Percentiles rank a stretch among this genome's conserved stretches.
phyloP scores from a whole-genome alignment of 2,888 invertebrate species.

The Hydriomena furcata region DNA sequence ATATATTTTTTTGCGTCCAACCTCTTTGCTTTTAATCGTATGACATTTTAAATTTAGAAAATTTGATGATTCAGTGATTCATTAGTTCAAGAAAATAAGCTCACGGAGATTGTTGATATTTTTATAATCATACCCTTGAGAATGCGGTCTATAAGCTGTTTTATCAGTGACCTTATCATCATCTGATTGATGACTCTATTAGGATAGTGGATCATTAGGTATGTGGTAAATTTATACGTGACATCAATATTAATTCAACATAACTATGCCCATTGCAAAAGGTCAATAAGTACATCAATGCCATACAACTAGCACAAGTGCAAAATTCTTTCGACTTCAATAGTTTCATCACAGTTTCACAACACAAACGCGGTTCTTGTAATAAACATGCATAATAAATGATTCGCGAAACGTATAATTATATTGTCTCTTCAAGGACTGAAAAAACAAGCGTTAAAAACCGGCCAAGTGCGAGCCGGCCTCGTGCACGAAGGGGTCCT shows the following conservation, averaged over 20 bases:
- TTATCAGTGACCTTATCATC: slow-evolving; percentile 12
- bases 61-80: no score
- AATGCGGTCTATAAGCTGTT: neutral
- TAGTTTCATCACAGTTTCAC: slow-evolving; percentile 14
- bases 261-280: slow-evolving; percentile 23
- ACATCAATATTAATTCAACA: slow-evolving; percentile 28
- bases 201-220: slow-evolving; percentile 16
- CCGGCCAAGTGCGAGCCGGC: no score
- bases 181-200: slow-evolving; percentile 20
- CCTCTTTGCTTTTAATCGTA: no score
- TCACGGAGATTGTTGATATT: no score
- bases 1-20: no score
- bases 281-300: slow-evolving; percentile 28
- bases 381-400: slow-evolving; percentile 14
- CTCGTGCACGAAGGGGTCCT: no score
- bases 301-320: slow-evolving; percentile 25
- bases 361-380: slow-evolving; percentile 17
- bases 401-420: slow-evolving; percentile 13
- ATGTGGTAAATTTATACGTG: slow-evolving; percentile 26
- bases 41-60: no score
- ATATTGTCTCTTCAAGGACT: slow-evolving; percentile 8
- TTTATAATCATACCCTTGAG: neutral
- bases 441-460: slow-evolving; percentile 5
- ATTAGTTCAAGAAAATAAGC: no score
- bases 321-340: slow-evolving; percentile 20